Evolutionary conservation across 2,888 invertebrate species (phyloP).

Genomic region (Litoditis marina): DNA sequence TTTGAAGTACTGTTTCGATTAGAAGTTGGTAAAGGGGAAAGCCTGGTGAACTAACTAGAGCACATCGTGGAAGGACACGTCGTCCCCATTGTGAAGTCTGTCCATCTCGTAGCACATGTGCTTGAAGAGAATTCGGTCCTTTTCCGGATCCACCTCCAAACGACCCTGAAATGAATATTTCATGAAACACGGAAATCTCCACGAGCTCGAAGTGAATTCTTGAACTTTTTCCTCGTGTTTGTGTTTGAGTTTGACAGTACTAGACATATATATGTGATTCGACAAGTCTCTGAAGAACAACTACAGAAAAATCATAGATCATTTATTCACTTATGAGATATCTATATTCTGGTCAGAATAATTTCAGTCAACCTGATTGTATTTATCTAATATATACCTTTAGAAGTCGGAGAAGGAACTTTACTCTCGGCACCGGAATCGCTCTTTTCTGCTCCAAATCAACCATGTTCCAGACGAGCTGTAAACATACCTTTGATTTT

Average conservation of each 20-base stretch:
- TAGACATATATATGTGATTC: no score
- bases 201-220: no score
- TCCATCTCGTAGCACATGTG: conserved; percentile 99
- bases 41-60: conserved; percentile 83
- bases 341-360: no score
- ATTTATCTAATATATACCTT: conserved; percentile 18
- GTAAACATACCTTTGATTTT: conserved; percentile 62
- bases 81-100: conserved; percentile 91
- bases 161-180: conserved; percentile 38
- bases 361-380: no score
- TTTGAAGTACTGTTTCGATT: no score
- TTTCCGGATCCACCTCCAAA: conserved; percentile 82
- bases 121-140: conserved; percentile 91
- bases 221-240: not conserved
- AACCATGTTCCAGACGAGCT: conserved; percentile 98
- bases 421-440: conserved; percentile 57
- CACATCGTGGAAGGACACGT: conserved; percentile 98
- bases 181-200: no score
- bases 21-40: no score
- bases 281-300: not conserved
- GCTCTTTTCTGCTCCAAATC: conserved; percentile 83
- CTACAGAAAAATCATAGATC: no score
- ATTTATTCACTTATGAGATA: no score
- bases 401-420: conserved; percentile 52
- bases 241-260: no score